Percentiles rank a stretch among this genome's conserved stretches.
phyloP scores from a whole-genome alignment of 2,797 vertebrate genomes.

The Nannoperca australis region DNA sequence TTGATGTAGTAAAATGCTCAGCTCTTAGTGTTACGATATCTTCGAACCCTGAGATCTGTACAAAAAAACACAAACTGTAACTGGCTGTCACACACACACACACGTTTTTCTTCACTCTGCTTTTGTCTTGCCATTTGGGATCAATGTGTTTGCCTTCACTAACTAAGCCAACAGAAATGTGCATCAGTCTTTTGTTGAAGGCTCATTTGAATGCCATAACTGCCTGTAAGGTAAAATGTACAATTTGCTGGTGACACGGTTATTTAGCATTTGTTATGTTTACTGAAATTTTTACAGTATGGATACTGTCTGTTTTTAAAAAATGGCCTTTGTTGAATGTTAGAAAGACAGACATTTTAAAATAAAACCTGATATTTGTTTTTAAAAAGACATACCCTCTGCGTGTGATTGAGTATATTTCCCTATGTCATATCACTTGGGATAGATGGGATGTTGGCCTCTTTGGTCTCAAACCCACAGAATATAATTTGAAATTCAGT shows the following conservation, averaged over 20 bases:
- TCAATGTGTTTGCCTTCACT: constrained; percentile 48
- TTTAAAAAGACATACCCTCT: constrained; percentile 10
- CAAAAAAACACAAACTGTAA: constrained; percentile 17
- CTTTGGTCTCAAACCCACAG: not conserved
- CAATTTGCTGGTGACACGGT: constrained; percentile 47
- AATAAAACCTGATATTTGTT: constrained; percentile 62
- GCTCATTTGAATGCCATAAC: constrained; percentile 65
- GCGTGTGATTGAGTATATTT: no score
- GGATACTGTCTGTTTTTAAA: constrained; percentile 28
- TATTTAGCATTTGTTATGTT: constrained; percentile 52
- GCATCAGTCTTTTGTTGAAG: constrained; percentile 27
- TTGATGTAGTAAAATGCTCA: constrained; percentile 16
- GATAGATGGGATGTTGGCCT: not conserved
- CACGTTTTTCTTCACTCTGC: constrained; percentile 14
- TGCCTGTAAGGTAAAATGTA: constrained; percentile 57
- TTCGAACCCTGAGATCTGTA: not conserved
- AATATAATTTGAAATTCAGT: not conserved
- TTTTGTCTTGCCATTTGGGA: constrained; percentile 6
- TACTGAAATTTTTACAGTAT: constrained; percentile 26
- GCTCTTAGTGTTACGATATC: not conserved
- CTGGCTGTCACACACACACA: not conserved
- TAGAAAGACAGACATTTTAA: constrained; percentile 46
- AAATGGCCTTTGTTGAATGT: constrained; percentile 38
- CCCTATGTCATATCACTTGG: not conserved
- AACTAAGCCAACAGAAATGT: constrained; percentile 62